phyloP scores from a whole-genome alignment of 2,888 invertebrate species.

The Aspidapion aeneum region DNA sequence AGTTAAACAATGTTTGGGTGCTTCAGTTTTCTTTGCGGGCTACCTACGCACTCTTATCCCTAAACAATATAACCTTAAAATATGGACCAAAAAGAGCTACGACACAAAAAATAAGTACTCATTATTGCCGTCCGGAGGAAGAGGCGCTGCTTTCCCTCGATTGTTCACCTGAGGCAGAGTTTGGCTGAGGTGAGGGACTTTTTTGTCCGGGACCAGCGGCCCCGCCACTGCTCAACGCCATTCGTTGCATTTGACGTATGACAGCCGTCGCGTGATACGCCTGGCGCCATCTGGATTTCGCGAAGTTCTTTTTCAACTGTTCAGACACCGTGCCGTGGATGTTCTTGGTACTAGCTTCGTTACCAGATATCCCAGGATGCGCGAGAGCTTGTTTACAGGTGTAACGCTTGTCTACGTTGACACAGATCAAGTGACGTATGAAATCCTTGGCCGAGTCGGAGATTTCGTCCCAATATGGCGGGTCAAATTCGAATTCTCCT shows the following conservation, averaged over 20 bases:
- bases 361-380: constrained; percentile 98
- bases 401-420: constrained; percentile 85
- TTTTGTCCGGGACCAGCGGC: constrained; percentile 35
- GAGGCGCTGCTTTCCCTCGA: constrained; percentile 23
- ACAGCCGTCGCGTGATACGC: constrained; percentile 98
- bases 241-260: constrained; percentile 95
- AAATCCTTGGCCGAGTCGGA: constrained; percentile 99
- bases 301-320: constrained; percentile 98
- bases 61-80: no score
- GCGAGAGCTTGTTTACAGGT: constrained; percentile 61
- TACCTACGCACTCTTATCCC: no score
- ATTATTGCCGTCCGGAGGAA: constrained; percentile 19
- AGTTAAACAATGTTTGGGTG: constrained; percentile 99
- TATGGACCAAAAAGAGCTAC: not conserved
- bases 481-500: constrained; percentile 99
- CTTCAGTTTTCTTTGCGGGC: no score
- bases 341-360: constrained; percentile 96
- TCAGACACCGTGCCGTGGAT: constrained; percentile 98
- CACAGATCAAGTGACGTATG: constrained; percentile 96
- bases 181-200: constrained; percentile 35
- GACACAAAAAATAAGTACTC: no score
- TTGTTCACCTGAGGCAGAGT: constrained; percentile 16
- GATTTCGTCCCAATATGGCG: constrained; percentile 99
- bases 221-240: constrained; percentile 80
- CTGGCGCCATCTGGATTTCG: constrained; percentile 86